Base-by-base conservation (phyloP, 2,797 vertebrate species). In the Euthynnus affinis region DNA sequence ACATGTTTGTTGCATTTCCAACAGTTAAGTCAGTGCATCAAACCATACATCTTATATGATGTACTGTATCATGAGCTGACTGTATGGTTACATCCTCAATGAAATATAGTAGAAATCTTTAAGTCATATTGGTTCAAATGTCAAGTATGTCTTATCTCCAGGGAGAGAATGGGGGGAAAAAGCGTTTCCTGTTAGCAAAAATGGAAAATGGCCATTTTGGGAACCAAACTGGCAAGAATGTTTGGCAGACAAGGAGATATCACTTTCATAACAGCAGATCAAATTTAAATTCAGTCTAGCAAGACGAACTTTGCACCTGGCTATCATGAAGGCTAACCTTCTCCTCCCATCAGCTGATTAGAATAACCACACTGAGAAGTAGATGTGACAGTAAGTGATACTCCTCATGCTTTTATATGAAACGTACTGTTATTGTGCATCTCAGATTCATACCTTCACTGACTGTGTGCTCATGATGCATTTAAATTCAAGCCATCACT, bases 341-440 rank as follows among this genome's bases (percentile, higher is more conserved):
- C 53, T 61, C 25, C 15, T 49, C 13, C 37, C 53, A 68, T 40
- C 51, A 32, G 20, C 53, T 72, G 66, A 79, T 70, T 56, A 52
- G 12, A 59, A 71, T 85, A 76, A 72, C 55, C 69, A 12, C 51
- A 74, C 27, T 58, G 13, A 42, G 44, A 58, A 49, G 44, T 32
- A 15, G 44, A 53, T 20, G 20, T 22, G 40, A 29, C 32, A 20
- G 25, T 29, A 29, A 64, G 29, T 6, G 22, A 62, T 27, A 48
- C 27, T 61, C n/a, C 10, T 57, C 10, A 7, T 10, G 40, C 6
- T 56, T 46, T 67, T 20, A 56, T 70, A 48, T 48, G 66, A 76
- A 59, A 64, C 32, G 37, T 29, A 29, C 15, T 32, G 10, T 51
- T 61, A 5, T 7, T 10, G 23, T 49, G 56, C 55, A 22, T 37